A percentile compares a stretch with the other conserved stretches of the same genome.
Evolutionary conservation across 2,888 invertebrate species (phyloP).

Genomic region (Parapristionchus giblindavisi): DNA sequence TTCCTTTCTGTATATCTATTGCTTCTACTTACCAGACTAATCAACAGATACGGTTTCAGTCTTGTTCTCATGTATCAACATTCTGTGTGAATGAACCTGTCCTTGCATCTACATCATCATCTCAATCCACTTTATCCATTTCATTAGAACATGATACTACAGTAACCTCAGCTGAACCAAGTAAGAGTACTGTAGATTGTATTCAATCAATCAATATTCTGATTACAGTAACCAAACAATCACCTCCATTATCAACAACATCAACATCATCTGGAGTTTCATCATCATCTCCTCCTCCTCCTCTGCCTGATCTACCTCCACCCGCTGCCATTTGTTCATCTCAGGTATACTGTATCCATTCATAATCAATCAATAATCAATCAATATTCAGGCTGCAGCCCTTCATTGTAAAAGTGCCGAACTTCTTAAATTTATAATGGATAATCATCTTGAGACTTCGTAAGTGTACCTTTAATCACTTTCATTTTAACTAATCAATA

Average conservation of each 20-base stretch:
- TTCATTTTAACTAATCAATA: background rate
- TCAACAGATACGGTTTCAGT: constrained; percentile 10
- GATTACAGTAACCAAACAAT: background rate
- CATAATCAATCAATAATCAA: background rate
- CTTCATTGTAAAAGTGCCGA: constrained; percentile 45
- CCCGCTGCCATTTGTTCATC: constrained; percentile 32
- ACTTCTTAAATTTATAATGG: constrained; percentile 63
- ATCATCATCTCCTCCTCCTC: constrained; percentile 49
- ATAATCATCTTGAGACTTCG: constrained; percentile 63
- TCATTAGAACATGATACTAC: constrained; percentile 30
- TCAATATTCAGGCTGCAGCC: constrained; percentile 9
- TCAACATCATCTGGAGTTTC: constrained; percentile 31
- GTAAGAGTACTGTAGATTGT: background rate
- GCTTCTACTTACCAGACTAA: background rate
- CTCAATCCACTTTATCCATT: constrained; percentile 34
- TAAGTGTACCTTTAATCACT: background rate
- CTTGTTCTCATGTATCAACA: constrained; percentile 45
- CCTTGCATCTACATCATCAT: constrained; percentile 11
- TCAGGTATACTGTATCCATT: constrained; percentile 26
- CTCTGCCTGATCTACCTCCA: constrained; percentile 54
- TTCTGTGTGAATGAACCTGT: constrained; percentile 45
- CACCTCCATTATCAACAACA: constrained; percentile 26
- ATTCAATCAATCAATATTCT: background rate
- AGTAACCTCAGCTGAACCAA: background rate
- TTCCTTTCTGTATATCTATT: background rate